A percentile compares a stretch with the other conserved stretches of the same genome.
Evolutionary conservation across 1,140 invertebrate genomes (phyloP).

Genomic region (Bilobella aurantiaca): DNA sequence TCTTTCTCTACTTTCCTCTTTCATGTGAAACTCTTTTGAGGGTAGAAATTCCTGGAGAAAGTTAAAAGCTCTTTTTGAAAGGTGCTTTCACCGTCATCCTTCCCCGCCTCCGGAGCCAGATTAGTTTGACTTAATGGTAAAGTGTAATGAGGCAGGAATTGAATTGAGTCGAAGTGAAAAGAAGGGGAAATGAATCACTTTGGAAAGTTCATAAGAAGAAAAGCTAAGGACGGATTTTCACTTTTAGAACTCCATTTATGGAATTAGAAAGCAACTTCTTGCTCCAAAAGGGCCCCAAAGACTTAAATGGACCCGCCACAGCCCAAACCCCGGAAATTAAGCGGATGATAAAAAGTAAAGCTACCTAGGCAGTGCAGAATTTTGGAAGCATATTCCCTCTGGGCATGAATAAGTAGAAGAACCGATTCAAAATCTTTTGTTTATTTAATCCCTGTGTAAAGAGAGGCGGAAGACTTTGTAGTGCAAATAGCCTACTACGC

Average conservation of each 20-base stretch:
- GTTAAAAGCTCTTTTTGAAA: too few species aligned
- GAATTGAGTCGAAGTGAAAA: background rate
- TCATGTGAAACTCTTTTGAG: background rate
- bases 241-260: background rate
- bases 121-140: background rate
- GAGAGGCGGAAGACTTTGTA: too few species aligned
- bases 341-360: background rate
- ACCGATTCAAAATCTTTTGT: too few species aligned
- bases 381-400: background rate
- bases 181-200: background rate
- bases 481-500: too few species aligned
- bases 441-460: background rate
- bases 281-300: background rate
- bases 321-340: background rate
- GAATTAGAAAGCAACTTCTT: background rate
- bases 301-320: background rate
- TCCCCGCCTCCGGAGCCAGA: too few species aligned
- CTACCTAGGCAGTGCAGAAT: background rate
- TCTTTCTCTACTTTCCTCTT: too few species aligned
- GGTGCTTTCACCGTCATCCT: too few species aligned
- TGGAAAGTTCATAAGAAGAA: background rate
- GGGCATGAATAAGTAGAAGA: background rate
- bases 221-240: background rate
- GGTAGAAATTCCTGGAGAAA: too few species aligned
- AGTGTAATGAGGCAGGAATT: background rate